A percentile compares a stretch with the other conserved stretches of the same genome.
Evolutionary conservation across 2,888 invertebrate genomes (phyloP).

Genomic region (Platycnemis pennipes): DNA sequence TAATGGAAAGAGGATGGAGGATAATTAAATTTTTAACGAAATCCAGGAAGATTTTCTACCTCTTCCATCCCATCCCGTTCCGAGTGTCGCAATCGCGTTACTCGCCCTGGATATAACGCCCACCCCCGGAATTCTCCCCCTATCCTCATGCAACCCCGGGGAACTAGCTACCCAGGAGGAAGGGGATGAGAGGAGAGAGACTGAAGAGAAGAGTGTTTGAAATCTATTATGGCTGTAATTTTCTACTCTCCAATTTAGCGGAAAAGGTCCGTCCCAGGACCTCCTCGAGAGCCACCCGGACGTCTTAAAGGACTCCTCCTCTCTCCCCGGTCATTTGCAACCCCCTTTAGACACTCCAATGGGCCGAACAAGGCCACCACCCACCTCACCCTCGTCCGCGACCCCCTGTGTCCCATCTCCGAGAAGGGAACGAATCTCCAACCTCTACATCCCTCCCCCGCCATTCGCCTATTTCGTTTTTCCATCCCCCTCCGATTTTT

Average conservation of each 20-base stretch:
- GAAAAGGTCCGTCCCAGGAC: neutral
- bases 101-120: neutral
- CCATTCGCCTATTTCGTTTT: neutral
- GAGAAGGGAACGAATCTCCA: too few relatives aligned
- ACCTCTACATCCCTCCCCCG: too few relatives aligned
- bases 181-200: neutral
- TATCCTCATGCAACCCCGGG: too few relatives aligned
- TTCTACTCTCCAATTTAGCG: slow-evolving; percentile 34
- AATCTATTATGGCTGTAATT: slow-evolving; percentile 47
- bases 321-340: neutral
- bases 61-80: neutral
- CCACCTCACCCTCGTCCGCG: neutral
- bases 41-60: neutral
- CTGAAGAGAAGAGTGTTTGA: slow-evolving; percentile 21
- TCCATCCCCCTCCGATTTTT: neutral
- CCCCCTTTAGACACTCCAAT: neutral
- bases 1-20: neutral
- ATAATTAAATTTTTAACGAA: slow-evolving; percentile 25
- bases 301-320: neutral
- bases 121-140: neutral
- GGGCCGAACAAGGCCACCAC: neutral
- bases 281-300: neutral
- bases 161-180: neutral
- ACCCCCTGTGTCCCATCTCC: neutral
- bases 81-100: neutral